Percentiles rank a stretch among this genome's conserved stretches.
Evolutionary conservation across 2,113 vertebrate species (phyloP).

Genomic region (Colaptes auratus): DNA sequence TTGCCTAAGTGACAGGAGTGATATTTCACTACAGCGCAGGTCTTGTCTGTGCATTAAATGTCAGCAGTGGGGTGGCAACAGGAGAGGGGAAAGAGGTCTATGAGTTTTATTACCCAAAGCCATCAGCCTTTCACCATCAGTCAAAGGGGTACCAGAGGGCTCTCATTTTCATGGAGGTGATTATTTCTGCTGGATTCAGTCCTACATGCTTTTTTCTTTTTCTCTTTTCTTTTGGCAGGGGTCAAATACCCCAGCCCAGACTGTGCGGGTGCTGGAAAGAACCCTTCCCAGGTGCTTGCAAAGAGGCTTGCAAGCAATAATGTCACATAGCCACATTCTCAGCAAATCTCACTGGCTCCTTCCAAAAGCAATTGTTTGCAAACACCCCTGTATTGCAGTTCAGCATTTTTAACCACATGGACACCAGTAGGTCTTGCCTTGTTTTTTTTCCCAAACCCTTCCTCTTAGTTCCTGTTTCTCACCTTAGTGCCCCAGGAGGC

Average conservation of each 20-base stretch:
- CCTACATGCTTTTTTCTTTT: neutral
- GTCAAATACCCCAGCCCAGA: neutral
- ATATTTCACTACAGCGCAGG: neutral
- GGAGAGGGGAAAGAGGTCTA: neutral
- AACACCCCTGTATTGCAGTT: neutral
- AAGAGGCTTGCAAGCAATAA: neutral
- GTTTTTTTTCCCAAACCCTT: neutral
- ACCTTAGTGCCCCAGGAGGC: no score
- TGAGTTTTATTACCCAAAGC: neutral
- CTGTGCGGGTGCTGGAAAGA: neutral
- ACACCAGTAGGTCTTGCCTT: neutral
- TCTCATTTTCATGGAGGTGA: neutral
- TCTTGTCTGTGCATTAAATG: neutral
- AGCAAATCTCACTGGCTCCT: neutral
- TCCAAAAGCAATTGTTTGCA: neutral
- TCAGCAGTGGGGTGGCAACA: neutral
- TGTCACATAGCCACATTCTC: neutral
- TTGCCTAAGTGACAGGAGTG: neutral
- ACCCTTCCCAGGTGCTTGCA: neutral
- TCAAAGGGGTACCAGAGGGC: neutral
- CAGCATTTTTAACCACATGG: neutral
- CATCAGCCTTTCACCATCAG: conserved; percentile 2
- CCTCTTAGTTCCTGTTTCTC: neutral
- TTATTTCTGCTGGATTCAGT: conserved; percentile 6
- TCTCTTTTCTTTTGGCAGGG: neutral